Evolutionary conservation across 2,888 invertebrate species (phyloP), one percentile per base, ranked within the genome.

Genomic region (Catocala sponsa): DNA sequence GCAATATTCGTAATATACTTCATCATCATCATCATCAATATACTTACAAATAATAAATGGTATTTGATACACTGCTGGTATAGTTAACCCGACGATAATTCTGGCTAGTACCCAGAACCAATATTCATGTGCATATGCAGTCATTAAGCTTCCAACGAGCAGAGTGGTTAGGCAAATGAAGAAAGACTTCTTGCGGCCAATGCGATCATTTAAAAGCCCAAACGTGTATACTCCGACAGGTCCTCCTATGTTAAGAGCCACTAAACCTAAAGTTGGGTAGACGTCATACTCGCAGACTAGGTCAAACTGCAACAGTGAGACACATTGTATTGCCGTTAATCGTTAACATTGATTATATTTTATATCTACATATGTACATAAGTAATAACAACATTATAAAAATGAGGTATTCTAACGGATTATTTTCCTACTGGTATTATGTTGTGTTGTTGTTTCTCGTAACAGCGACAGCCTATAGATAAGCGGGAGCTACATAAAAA

Each of bases 51-150:
- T 98, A 64, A 98, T 98, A 86, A 98, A 98, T 0, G 99, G 98
- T 88, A 98, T 98, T 92, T 98, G 98, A 89, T 98, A 98, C 46
- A 98, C 96, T 0, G 98, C 98, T 4, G 98, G 98, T 80, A 98
- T 97, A 0, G 98, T 98, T 6, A 98, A 91, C 4, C 99, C 99
- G n/a, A 98, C 98, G 52, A 98, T 94, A 13, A 97, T 94, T 68
- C 98, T 95, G 78, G 97, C 97, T 2, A 96, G 91, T 0, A 97
- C 96, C 98, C 98, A 98, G 70, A 96, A 95, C 97, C 97, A 97
- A 86, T 97, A 98, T 81, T 96, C 95, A 49, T 95, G 95, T 35
- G 98, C 96, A 56, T 97, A 95, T 4, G 98, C 97, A 5, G 98
- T 98, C 75, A 97, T 91, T 74, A 98, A 92, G 72, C 98, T 98